Evolutionary conservation across 2,888 invertebrate genomes (phyloP).

Genomic region (Hirtodrosophila histrioides): DNA sequence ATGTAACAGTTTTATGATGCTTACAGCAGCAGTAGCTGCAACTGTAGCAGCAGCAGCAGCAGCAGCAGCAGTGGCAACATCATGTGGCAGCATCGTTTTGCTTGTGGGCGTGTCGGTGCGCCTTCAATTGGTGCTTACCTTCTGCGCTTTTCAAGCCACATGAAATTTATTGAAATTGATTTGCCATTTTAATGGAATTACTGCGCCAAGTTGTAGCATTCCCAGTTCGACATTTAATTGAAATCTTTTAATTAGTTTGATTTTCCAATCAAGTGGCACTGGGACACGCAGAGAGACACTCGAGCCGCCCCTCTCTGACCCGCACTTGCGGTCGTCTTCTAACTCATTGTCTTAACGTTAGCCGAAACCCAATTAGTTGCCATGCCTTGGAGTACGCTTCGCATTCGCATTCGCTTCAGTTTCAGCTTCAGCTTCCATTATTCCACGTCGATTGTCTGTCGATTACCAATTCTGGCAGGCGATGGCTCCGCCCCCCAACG

Average conservation of each 20-base stretch:
- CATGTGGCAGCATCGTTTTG: slow-evolving; percentile 25
- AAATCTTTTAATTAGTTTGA: slow-evolving; percentile 83
- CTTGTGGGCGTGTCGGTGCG: slow-evolving; percentile 39
- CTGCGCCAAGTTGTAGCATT: slow-evolving; percentile 56
- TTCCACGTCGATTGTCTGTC: slow-evolving; percentile 76
- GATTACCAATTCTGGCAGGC: slow-evolving; percentile 64
- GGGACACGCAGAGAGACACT: slow-evolving; percentile 31
- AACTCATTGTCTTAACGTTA: slow-evolving; percentile 52
- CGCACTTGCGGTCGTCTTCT: slow-evolving; percentile 39
- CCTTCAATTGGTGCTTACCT: slow-evolving; percentile 50
- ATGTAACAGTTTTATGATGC: slow-evolving; percentile 76
- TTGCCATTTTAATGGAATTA: slow-evolving; percentile 78
- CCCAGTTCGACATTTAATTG: slow-evolving; percentile 75
- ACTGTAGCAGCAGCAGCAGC: slow-evolving; percentile 5
- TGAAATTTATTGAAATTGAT: slow-evolving; percentile 81
- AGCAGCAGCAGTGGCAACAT: slow-evolving; percentile 9
- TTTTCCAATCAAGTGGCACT: slow-evolving; percentile 77
- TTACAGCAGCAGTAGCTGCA: slow-evolving; percentile 26
- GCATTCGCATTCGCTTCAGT: slow-evolving; percentile 18
- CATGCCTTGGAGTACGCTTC: slow-evolving; percentile 61
- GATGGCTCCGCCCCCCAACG: neutral
- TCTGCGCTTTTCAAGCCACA: slow-evolving; percentile 53
- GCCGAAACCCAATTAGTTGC: slow-evolving; percentile 79
- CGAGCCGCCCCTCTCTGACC: slow-evolving; percentile 3
- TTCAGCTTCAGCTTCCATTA: slow-evolving; percentile 65